Evolutionary conservation across 2,113 vertebrate genomes (phyloP), one percentile per base, ranked within the genome.

Genomic region (Helogale parvula): DNA sequence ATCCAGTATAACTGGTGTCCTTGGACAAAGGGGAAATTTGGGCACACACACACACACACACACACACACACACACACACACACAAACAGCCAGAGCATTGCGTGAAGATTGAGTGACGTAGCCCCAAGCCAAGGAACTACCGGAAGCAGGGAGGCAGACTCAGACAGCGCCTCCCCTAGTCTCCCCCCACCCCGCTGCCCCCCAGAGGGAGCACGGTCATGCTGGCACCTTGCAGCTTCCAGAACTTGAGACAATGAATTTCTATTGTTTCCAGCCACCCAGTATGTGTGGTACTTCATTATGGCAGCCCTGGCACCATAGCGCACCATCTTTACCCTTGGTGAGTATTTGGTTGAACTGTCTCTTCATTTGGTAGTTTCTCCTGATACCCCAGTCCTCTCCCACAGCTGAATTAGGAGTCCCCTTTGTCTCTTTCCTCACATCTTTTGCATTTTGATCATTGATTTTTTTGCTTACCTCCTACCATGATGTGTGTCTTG

Each of bases 121-220:
- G 16, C 41, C 16, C 15, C 21, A 13, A 65, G 65, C 3, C 21
- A 14, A n/a, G 69, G 25, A 33, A 4, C 9, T 19, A 33, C 33
- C 79, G 60, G 79, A 14, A 31, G 3, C 63, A 23, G 63, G 81
- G 31, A 66, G 16, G 50, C 11, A 68, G 31, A 10, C 17, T 25
- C 1, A 6, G 38, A 27, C 25, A 68, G 79, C n/a, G 0, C 6
- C 21, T 21, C 10, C 13, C 16, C 3, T 9, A 60, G n/a, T 4
- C 38, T 29, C 1, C 47, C 47, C 47, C 47, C 47, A 50, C 47
- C 47, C 11, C 41, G 41, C 41, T 41, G 41, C 47, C 45, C 35
- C 10, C 4, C 45, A 52, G 52, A 50, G 23, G 17, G 54, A 74
- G 25, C 17, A 12, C 0, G 14, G 31, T 7, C 3, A 17, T 74